Base-by-base conservation (phyloP, 2,888 invertebrate species). In the Dinocampus coccinellae region DNA sequence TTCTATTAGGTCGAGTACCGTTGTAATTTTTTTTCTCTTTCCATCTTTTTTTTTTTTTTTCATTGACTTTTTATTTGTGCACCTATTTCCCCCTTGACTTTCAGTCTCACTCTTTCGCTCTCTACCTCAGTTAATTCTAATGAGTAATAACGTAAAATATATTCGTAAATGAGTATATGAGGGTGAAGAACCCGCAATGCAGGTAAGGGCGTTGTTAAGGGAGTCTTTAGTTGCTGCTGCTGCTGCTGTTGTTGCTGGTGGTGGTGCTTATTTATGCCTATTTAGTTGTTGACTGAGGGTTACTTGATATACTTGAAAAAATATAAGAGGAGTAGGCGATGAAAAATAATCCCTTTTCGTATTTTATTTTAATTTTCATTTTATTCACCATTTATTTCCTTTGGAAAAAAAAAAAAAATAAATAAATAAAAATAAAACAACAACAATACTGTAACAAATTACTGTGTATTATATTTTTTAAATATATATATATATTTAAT, bases 161-260 rank as follows among this genome's bases (percentile, higher is more conserved):
- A 57, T 57, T 29, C 36, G 24, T 57, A 57, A 26, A 55, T 22
- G 55, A 13, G 26, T 55, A 26, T 24, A n/a, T 55, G 26, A 24
- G n/a, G 55, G 55, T 55, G 55, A 73, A 72, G 82, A 79, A 81
- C 84, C 66, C 81, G 85, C 85, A 87, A 81, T 86, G 86, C 86
- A 86, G 86, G 85, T 83, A 82, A 85, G 84, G 85, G 83, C 85
- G 86, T 87, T 86, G 86, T 86, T 86, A 86, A 84, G 85, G 81
- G 82, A 84, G 86, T 85, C 84, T 83, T 82, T 79, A 64, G 81
- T 79, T 80, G 83, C 16, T 47, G 16, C 16, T n/a, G n/a, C n/a
- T n/a, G n/a, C n/a, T n/a, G n/a, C n/a, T n/a, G n/a, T n/a, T n/a
- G n/a, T n/a, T n/a, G n/a, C n/a, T n/a, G n/a, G n/a, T n/a, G 29